Evolutionary conservation across 2,888 invertebrate genomes (phyloP).

Genomic region (Polietes domitor): DNA sequence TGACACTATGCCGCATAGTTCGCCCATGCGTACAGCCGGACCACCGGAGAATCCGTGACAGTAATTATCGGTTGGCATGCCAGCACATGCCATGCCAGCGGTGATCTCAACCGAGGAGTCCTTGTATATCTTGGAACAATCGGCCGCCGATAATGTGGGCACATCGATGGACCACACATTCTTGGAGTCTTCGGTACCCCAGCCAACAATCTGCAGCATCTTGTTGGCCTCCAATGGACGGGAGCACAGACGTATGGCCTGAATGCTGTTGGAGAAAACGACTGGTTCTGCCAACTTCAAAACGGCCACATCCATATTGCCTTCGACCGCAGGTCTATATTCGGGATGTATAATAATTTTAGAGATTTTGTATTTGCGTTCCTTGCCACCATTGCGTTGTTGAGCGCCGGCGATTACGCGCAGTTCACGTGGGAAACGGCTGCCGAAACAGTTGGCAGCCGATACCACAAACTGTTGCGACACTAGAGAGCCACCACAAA

Average conservation of each 20-base stretch:
- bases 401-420: slow-evolving; percentile 72
- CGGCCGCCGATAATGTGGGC: slow-evolving; percentile 73
- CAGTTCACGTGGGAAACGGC: slow-evolving; percentile 65
- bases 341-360: not conserved
- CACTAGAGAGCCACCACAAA: slow-evolving; percentile 77
- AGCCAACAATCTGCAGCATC: slow-evolving; percentile 39
- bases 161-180: slow-evolving; percentile 69
- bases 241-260: slow-evolving; percentile 23
- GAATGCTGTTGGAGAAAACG: slow-evolving; percentile 29
- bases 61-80: no score
- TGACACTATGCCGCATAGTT: no score
- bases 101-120: no score
- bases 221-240: not conserved
- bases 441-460: slow-evolving; percentile 76
- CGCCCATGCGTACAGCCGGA: no score
- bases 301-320: slow-evolving; percentile 42
- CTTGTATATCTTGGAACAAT: no score
- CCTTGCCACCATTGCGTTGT: slow-evolving; percentile 64
- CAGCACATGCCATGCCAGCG: no score
- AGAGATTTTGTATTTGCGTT: slow-evolving; percentile 66
- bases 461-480: slow-evolving; percentile 74
- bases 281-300: slow-evolving; percentile 19
- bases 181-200: slow-evolving; percentile 43
- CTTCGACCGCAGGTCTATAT: not conserved
- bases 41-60: no score